phyloP scores from a whole-genome alignment of 2,113 vertebrate species.

The Anhinga rufa region DNA sequence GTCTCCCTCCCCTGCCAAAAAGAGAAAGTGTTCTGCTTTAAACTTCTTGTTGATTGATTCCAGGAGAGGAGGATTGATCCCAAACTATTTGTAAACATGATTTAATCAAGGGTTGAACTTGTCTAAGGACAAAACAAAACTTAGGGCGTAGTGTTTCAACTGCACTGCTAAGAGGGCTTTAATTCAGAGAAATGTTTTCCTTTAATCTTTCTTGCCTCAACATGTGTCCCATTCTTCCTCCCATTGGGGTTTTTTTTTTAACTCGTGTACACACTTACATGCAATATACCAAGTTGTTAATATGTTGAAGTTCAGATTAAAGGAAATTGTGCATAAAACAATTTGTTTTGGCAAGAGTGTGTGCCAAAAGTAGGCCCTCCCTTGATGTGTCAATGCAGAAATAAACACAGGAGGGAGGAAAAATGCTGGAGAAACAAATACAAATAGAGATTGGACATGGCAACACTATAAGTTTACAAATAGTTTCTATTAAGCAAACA shows the following conservation, averaged over 20 bases:
- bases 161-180: not conserved
- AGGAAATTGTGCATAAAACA: conserved; percentile 65
- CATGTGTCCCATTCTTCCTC: conserved; percentile 46
- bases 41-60: not conserved
- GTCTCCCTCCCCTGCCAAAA: not conserved
- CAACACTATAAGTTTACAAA: conserved; percentile 67
- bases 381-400: conserved; percentile 74
- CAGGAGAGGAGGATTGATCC: not conserved
- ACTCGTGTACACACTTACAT: conserved; percentile 13
- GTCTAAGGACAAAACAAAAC: not conserved
- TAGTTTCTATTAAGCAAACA: conserved; percentile 69
- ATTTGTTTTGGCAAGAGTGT: conserved; percentile 65
- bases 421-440: conserved; percentile 67
- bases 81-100: conserved; percentile 16
- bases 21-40: not conserved
- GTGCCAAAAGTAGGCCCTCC: conserved; percentile 62
- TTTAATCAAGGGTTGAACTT: not conserved
- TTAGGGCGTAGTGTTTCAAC: not conserved
- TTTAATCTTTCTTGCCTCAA: conserved; percentile 10
- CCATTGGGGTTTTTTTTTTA: conserved; percentile 8
- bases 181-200: not conserved
- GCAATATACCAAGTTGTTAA: conserved; percentile 45
- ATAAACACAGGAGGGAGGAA: conserved; percentile 66
- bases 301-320: conserved; percentile 68
- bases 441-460: conserved; percentile 61